A percentile compares a stretch with the other conserved stretches of the same genome.
Evolutionary conservation across 2,113 vertebrate species (phyloP).

Genomic region (Sturnus vulgaris): DNA sequence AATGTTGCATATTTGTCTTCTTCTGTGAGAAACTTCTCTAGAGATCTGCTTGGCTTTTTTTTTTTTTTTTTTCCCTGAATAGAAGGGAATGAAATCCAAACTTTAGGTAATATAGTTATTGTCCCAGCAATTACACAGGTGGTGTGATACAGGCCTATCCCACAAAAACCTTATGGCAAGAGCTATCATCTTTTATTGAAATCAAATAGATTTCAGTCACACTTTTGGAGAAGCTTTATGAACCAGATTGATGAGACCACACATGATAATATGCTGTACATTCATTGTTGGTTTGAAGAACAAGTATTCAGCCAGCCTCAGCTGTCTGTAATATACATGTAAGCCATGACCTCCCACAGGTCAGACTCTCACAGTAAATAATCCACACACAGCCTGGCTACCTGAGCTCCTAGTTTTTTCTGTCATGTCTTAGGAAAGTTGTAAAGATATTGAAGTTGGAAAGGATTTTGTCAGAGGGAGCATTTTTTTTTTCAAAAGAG

Average conservation of each 20-base stretch:
- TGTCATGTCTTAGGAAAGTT: background rate
- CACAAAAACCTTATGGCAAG: background rate
- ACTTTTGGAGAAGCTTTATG: background rate
- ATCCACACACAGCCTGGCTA: background rate
- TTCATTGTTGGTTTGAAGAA: background rate
- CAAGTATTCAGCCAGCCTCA: background rate
- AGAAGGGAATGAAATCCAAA: background rate
- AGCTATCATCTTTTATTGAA: background rate
- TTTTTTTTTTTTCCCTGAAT: background rate
- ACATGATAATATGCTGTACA: background rate
- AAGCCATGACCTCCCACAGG: background rate
- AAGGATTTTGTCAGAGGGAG: background rate
- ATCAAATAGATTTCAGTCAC: background rate
- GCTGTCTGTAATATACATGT: accelerated
- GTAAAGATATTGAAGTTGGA: background rate
- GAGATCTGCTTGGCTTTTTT: background rate
- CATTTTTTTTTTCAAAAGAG: background rate
- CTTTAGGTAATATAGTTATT: background rate
- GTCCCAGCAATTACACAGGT: background rate
- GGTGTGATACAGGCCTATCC: background rate
- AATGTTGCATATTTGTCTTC: background rate
- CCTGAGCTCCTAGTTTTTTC: background rate
- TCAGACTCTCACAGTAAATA: background rate
- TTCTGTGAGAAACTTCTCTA: background rate
- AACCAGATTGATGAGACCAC: background rate